Percentiles rank a stretch among this genome's conserved stretches.
Evolutionary conservation across 2,797 vertebrate genomes (phyloP).

Genomic region (Sparidentex hasta): DNA sequence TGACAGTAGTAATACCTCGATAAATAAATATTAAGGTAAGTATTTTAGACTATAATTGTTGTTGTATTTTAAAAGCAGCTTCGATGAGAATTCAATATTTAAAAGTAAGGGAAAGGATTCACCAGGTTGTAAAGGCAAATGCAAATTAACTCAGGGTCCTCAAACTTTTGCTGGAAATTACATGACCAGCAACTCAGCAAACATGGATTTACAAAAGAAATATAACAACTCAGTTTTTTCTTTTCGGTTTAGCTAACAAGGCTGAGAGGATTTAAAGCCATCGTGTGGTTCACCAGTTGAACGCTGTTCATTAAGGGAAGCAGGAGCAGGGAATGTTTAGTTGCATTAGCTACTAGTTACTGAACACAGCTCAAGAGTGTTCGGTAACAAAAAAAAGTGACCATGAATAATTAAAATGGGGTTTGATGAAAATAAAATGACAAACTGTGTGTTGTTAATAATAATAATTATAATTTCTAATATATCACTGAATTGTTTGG

Average conservation of each 20-base stretch:
- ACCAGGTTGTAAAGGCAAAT: neutral
- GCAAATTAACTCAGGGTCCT: neutral
- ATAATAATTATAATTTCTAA: neutral
- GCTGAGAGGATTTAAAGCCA: neutral
- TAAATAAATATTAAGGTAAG: slow-evolving; percentile 28
- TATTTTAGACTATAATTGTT: neutral
- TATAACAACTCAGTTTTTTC: slow-evolving; percentile 2
- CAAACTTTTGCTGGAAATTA: neutral
- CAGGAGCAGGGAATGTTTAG: neutral
- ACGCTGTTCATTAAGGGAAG: neutral
- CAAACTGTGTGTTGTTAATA: too few species aligned
- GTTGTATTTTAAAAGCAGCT: neutral
- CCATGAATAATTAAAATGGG: neutral
- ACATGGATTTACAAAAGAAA: neutral
- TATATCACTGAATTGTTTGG: neutral
- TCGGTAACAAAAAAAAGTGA: neutral
- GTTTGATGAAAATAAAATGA: too few species aligned
- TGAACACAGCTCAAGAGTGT: neutral
- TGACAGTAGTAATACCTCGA: slow-evolving; percentile 41
- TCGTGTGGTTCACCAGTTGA: neutral
- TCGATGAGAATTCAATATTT: neutral
- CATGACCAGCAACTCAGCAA: neutral
- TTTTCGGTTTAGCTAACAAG: slow-evolving; percentile 3
- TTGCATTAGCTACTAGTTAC: slow-evolving; percentile 5
- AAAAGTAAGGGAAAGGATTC: neutral